A percentile compares a stretch with the other conserved stretches of the same genome.
phyloP scores from a whole-genome alignment of 2,113 vertebrate species.

The Rhegmatorhina hoffmannsi region DNA sequence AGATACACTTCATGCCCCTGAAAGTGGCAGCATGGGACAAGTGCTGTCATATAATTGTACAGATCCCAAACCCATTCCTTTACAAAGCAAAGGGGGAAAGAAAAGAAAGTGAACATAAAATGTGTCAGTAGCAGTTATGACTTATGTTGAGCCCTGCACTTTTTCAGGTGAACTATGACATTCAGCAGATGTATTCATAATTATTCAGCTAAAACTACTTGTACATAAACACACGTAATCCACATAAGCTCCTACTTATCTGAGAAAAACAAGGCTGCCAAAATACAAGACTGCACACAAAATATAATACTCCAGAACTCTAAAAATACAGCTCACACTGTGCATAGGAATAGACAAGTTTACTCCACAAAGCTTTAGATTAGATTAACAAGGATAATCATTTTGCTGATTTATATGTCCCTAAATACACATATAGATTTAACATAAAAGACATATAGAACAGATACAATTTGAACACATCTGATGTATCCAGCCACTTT shows the following conservation, averaged over 20 bases:
- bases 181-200: not conserved
- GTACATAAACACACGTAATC: not conserved
- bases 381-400: not conserved
- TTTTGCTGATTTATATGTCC: not conserved
- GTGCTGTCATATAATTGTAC: not conserved
- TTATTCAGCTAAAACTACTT: not conserved
- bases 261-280: not conserved
- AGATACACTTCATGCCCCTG: not conserved
- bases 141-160: not conserved
- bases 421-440: not conserved
- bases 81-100: not conserved
- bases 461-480: not conserved
- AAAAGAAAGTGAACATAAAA: not conserved
- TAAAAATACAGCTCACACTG: not conserved
- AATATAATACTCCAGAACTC: not conserved
- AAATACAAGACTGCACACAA: not conserved
- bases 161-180: not conserved
- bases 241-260: not conserved
- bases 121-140: not conserved
- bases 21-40: not conserved
- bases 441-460: not conserved
- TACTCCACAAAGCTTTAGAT: not conserved
- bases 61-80: not conserved
- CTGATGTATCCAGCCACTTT: not conserved
- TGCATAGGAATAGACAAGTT: not conserved